Conservation (phyloP, 2,113 vertebrate genomes). For the Carettochelys insculpta region DNA sequence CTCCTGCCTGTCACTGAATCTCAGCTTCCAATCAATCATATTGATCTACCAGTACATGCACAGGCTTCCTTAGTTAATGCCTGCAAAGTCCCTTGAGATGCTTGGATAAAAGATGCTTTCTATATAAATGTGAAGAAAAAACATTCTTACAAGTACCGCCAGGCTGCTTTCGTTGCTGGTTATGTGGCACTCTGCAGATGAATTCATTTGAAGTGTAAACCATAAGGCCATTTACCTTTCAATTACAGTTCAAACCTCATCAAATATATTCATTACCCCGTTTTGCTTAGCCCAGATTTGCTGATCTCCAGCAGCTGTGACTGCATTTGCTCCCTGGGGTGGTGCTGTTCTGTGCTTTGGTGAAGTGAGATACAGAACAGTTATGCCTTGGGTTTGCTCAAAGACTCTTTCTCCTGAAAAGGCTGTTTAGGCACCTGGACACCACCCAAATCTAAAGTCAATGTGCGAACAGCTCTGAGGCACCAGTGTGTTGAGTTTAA, state of each 20-base stretch:
- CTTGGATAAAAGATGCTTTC: not conserved
- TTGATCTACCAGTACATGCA: not conserved
- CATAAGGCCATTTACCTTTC: not conserved
- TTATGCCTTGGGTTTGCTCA: constrained; percentile 45
- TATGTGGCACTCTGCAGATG: not conserved
- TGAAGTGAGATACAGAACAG: not conserved
- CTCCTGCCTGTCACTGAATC: not conserved
- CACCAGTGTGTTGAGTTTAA: not conserved
- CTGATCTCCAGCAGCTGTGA: not conserved
- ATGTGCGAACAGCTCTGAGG: constrained; percentile 2
- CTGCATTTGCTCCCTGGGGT: not conserved
- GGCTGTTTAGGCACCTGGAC: constrained; percentile 45
- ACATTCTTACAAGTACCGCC: not conserved
- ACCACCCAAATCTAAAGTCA: constrained; percentile 56
- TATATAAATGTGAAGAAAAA: not conserved
- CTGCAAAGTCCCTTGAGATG: not conserved
- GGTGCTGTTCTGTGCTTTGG: not conserved
- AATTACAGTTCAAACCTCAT: not conserved
- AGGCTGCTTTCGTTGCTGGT: not conserved
- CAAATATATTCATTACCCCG: not conserved
- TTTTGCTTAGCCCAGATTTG: not conserved
- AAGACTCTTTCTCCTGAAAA: constrained; percentile 29
- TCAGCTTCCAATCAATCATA: not conserved
- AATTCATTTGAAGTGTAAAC: not conserved
- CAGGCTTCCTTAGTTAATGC: not conserved